Evolutionary conservation across 2,113 vertebrate genomes (phyloP), one percentile per base, ranked within the genome.

Genomic region (Litocranius walleri): DNA sequence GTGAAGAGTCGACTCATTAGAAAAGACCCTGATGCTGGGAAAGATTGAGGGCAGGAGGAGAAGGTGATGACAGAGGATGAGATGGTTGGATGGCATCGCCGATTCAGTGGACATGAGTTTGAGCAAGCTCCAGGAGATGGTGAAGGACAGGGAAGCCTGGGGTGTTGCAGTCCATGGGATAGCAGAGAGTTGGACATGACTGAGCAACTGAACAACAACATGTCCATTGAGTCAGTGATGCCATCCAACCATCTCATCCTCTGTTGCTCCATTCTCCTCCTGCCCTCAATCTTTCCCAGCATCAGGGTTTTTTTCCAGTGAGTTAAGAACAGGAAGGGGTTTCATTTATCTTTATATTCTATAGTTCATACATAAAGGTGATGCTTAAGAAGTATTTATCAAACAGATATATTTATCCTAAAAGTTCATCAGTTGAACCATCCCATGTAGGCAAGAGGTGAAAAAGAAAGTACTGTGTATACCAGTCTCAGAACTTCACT

Each of bases 361-460:
- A 43, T 71, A 83, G 61, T 78, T 86, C 6, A 50, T 64, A 82
- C 14, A 19, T 88, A 85, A 88, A 85, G 16, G n/a, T 84, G 6
- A 43, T 59, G 14, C 59, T 96, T 84, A 78, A 86, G 90, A 86
- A 93, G 83, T 57, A 94, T 94, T 90, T 84, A 80, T 57, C 90
- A 86, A 88, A 83, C 77, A 61, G 48, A 59, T 89, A 23, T 71
- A 25, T 30, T 71, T 87, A 64, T 87, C 54, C 74, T 78, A 82
- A 40, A 81, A 56, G 10, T 86, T 91, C 56, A 64, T 61, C 78
- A 45, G 25, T 40, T 81, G n/a, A 19, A 21, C 14, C 14, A 50
- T 77, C 16, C 86, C 61, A 45, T n/a, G 19, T 40, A 89, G 30
- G 36, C 11, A 89, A 91, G 40, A 86, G 33, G 40, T 94, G 8